Evolutionary conservation across 2,113 vertebrate species (phyloP), one percentile per base, ranked within the genome.

Genomic region (Enhydra lutris): DNA sequence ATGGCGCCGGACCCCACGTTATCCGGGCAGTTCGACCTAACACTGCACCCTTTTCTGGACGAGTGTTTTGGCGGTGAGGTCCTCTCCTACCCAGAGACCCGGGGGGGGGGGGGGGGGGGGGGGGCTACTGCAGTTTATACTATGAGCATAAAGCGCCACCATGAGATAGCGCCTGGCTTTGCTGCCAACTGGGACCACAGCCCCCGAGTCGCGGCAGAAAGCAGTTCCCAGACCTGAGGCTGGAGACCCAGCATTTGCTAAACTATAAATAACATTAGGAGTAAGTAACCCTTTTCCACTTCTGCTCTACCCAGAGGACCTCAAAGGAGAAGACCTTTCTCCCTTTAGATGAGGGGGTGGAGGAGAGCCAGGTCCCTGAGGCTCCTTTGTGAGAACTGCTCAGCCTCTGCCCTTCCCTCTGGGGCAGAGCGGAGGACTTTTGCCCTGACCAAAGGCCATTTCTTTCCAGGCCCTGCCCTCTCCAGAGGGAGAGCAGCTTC

Each of bases 1-100:
- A 92, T 97, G 98, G 97, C 74, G 94, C 92, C 76, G 61, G 78
- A 94, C n/a, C 84, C 92, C 97, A 50, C 24, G 23, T 86, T 89
- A 97, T 95, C 76, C 47, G 20, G 55, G 34, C 61, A 5, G 12
- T 20, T 34, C 24, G 9, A 0, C 2, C 47, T 0, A 17, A 1
- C 11, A 0, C 6, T 2, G 20, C 61, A 24, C 7, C 3, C 34
- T 50, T 59, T 87, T 10, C n/a, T 11, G 67, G 73, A 36, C 63
- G 76, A 26, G 4, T 1, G 36, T 45, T 57, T 71, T 12, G 11
- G 26, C 45, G 8, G 31, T 5, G 7, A 57, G 23, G 13, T 42
- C 31, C 21, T 52, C 11, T 63, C 15, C 6, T 59, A 81, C n/a
- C 69, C 31, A 39, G 34, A 93, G 47, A 65, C 45, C 1, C 29